These are phyloP conservation scores for Balanococcus diminutus DNA, from an alignment of 2,888 invertebrate species.

Conservation along the genomic window DNA sequence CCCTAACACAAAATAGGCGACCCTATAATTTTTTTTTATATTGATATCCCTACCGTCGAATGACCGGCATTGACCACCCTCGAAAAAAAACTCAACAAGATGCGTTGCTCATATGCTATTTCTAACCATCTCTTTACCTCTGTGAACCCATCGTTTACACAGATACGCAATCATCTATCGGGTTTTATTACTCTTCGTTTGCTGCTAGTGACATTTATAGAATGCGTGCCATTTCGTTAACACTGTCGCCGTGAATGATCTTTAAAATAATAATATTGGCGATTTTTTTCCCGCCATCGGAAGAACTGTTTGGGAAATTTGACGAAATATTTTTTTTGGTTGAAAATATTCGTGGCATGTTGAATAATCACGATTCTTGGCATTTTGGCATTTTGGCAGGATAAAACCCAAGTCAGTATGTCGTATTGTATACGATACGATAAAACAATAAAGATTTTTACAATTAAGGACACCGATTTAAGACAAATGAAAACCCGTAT, in stretches of 20 bases:
- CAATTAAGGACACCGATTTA: neutral
- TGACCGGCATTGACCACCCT: constrained; percentile 52
- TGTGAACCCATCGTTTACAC: constrained; percentile 43
- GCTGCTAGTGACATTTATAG: constrained; percentile 54
- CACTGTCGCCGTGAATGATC: constrained; percentile 40
- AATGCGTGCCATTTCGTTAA: constrained; percentile 53
- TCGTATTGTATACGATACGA: neutral
- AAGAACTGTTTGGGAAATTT: neutral
- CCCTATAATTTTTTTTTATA: constrained; percentile 51
- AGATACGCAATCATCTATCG: constrained; percentile 54
- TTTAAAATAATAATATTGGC: constrained; percentile 16
- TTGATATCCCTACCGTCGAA: constrained; percentile 42
- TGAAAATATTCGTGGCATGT: too few species aligned
- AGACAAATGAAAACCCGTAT: constrained; percentile 34
- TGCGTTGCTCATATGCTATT: constrained; percentile 39
- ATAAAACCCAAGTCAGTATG: too few species aligned
- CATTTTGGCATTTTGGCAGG: too few species aligned
- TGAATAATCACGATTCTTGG: too few species aligned
- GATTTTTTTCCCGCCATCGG: neutral
- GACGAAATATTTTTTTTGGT: neutral
- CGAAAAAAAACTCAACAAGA: constrained; percentile 47
- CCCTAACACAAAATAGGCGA: constrained; percentile 47
- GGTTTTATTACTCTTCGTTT: constrained; percentile 52
- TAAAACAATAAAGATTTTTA: constrained; percentile 25
- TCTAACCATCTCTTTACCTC: constrained; percentile 47